Evolutionary conservation across 2,888 invertebrate genomes (phyloP), one percentile per base, ranked within the genome.

Genomic region (Ophion ellenae): DNA sequence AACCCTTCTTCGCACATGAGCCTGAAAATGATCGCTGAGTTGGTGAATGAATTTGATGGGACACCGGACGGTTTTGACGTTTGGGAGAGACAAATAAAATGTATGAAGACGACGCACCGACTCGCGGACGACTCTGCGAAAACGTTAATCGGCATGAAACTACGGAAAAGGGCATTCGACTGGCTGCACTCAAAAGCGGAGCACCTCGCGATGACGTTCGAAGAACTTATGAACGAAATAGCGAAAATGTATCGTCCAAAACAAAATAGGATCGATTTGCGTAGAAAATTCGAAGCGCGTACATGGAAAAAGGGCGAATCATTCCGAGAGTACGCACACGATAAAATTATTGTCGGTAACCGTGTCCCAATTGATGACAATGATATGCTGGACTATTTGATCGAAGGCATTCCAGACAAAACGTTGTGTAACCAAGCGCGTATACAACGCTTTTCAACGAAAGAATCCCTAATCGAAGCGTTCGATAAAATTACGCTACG

Each of bases 241-340:
- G 77, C 57, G 11, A 57, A 40, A 24, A 84, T 87, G 83, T 87
- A 77, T 64, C 73, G 59, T 14, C 82, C 71, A 17, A 78, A 83
- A 24, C 83, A 80, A 32, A 70, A 57, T 0, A 69, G 70, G 70
- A 7, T 86, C 20, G 45, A 78, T n/a, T 28, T 82, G 67, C 63
- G 86, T 17, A 81, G 76, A 36, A 75, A 76, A 71, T 87, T 87
- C 11, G 85, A 87, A 45, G 73, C 77, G 1, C 64, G 86, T 20
- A 69, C 28, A 40, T 88, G 88, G 87, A 74, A 83, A 59, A 24
- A 24, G 59, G 36, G 24, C 40, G 86, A 85, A 53, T 64, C 77
- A 4, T 88, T 86, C 63, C 71, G 82, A 59, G 88, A 88, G 57
- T 88, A 87, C 70, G 78, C 59, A 11, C 86, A 87, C 40, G 85